A percentile compares a stretch with the other conserved stretches of the same genome.
These are phyloP conservation scores for Lucilia sericata DNA, from an alignment of 1,140 invertebrate species.

Conservation along the genomic window DNA sequence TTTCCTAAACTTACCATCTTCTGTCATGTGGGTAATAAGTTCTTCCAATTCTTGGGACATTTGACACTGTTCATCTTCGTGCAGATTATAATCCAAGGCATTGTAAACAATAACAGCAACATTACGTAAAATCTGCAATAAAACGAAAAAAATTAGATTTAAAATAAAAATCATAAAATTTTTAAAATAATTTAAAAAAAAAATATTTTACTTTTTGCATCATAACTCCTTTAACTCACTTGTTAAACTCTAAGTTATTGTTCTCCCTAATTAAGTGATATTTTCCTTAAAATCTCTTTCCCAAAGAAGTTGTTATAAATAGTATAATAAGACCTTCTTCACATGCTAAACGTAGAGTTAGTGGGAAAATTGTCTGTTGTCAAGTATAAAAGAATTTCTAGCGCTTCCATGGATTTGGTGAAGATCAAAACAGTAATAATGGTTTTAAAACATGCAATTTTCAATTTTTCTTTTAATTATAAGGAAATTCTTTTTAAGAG, in stretches of 20 bases:
- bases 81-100: constrained; percentile 88
- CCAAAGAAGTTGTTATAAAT: background rate
- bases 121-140: constrained; percentile 81
- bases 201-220: too few relatives aligned
- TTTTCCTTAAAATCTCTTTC: background rate
- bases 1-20: constrained; percentile 70
- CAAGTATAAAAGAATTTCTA: too few relatives aligned
- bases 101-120: constrained; percentile 86
- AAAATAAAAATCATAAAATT: background rate
- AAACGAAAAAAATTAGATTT: constrained; percentile 48
- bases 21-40: constrained; percentile 87
- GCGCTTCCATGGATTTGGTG: too few relatives aligned
- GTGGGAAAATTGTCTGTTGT: too few relatives aligned
- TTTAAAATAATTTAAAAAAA: too few relatives aligned
- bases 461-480: too few relatives aligned
- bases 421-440: too few relatives aligned
- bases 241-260: too few relatives aligned
- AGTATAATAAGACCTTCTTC: background rate
- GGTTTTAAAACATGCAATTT: too few relatives aligned
- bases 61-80: constrained; percentile 84
- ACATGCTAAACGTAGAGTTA: background rate
- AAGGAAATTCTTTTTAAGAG: too few relatives aligned
- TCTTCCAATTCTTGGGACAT: constrained; percentile 87
- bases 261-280: too few relatives aligned
- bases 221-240: too few relatives aligned